phyloP scores from a whole-genome alignment of 2,888 invertebrate genomes.

The Cryptus armator region DNA sequence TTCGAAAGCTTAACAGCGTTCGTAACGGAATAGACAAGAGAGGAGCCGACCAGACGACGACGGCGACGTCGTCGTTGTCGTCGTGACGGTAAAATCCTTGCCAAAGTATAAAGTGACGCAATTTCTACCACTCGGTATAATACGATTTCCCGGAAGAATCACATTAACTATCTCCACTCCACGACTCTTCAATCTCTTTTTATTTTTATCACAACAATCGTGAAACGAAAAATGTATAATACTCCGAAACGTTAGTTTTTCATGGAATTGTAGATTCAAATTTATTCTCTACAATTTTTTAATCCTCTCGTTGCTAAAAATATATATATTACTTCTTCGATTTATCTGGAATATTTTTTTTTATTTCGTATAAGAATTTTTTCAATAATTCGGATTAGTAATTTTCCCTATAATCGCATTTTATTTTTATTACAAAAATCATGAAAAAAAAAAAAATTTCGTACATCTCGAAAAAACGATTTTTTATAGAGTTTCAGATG shows the following conservation, averaged over 20 bases:
- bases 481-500: not conserved
- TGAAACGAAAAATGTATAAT: not conserved
- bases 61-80: slow-evolving; percentile 49
- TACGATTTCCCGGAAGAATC: slow-evolving; percentile 13
- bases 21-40: slow-evolving; percentile 10
- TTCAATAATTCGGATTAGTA: no score
- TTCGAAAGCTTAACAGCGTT: slow-evolving; percentile 34
- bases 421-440: slow-evolving; percentile 7
- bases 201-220: slow-evolving; percentile 1
- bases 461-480: not conserved
- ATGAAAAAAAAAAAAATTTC: not conserved
- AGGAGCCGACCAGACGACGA: not conserved
- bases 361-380: no score
- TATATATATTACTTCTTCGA: no score
- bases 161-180: not conserved
- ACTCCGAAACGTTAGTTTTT: no score
- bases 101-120: slow-evolving; percentile 54
- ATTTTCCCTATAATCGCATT: not conserved
- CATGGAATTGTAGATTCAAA: no score
- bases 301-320: no score
- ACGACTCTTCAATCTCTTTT: not conserved
- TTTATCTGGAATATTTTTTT: no score
- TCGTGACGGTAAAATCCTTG: slow-evolving; percentile 46
- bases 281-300: no score
- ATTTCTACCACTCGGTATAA: slow-evolving; percentile 19